phyloP scores from a whole-genome alignment of 35 echinoderm and acorn worm species.

The Heliocidaris tuberculata region DNA sequence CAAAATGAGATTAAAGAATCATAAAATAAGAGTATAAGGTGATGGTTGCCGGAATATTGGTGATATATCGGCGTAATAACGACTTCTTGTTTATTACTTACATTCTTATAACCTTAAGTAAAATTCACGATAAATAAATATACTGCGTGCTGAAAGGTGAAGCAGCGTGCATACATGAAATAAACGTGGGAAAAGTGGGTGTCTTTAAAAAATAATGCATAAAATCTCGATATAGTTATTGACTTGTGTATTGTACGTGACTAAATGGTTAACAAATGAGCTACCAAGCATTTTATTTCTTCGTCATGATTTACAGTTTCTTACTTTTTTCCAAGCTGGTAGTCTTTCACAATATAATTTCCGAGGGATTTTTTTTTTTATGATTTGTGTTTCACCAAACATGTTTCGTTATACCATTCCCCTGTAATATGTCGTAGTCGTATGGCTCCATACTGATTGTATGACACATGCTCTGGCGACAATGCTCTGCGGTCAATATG shows the following conservation, averaged over 20 bases:
- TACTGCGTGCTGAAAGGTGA: background rate
- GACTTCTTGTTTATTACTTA: background rate
- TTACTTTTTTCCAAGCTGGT: background rate
- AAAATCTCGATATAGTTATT: background rate
- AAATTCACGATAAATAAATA: background rate
- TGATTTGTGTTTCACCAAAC: too few relatives aligned
- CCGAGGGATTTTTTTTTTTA: background rate
- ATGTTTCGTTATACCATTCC: too few relatives aligned
- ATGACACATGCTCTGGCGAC: too few relatives aligned
- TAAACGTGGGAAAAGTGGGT: background rate
- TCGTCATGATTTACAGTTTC: background rate
- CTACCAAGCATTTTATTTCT: background rate
- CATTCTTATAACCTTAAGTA: background rate
- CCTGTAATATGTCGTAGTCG: too few relatives aligned
- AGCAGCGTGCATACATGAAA: background rate
- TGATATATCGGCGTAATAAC: background rate
- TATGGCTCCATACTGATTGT: too few relatives aligned
- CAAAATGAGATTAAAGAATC: too few relatives aligned
- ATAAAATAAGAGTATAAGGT: too few relatives aligned
- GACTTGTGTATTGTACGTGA: background rate
- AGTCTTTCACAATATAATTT: background rate
- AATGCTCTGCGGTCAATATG: too few relatives aligned
- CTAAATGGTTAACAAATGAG: background rate
- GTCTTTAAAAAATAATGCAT: background rate
- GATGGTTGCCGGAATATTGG: too few relatives aligned